A percentile compares a stretch with the other conserved stretches of the same genome.
Evolutionary conservation across 2,888 invertebrate genomes (phyloP).

Genomic region (Scaptomyza caliginosa): DNA sequence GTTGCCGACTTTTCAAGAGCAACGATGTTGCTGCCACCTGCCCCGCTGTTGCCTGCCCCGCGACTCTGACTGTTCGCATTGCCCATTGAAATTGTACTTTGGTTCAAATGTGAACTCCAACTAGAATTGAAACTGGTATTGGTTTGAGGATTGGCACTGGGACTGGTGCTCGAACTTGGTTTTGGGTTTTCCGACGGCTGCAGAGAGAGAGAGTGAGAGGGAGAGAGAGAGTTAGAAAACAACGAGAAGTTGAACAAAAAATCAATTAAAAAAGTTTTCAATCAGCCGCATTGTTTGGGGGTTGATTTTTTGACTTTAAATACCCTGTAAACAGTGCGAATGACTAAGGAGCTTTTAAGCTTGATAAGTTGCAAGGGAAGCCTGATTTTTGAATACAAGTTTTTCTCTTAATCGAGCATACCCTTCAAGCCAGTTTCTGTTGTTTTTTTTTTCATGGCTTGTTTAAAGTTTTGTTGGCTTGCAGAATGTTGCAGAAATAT

Average conservation of each 20-base stretch:
- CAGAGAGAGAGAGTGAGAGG: neutral
- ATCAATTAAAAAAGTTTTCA: conserved; percentile 82
- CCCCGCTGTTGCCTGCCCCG: neutral
- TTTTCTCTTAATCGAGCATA: neutral
- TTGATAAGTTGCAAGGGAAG: no score
- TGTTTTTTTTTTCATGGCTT: conserved; percentile 17
- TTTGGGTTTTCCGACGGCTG: conserved; percentile 9
- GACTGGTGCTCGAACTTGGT: conserved; percentile 11
- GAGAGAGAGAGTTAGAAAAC: neutral
- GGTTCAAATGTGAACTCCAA: no score
- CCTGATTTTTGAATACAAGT: neutral
- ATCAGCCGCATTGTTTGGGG: conserved; percentile 74
- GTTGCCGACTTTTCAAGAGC: conserved; percentile 62
- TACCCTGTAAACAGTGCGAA: neutral
- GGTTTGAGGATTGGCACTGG: neutral
- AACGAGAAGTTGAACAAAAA: conserved; percentile 67
- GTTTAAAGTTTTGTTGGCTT: conserved; percentile 31
- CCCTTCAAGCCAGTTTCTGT: neutral
- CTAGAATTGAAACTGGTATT: neutral
- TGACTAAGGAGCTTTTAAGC: no score
- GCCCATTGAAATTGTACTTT: conserved; percentile 63
- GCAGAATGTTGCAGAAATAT: conserved; percentile 75
- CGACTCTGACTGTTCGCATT: conserved; percentile 68
- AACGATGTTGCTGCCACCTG: neutral
- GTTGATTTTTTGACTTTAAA: conserved; percentile 32